phyloP scores from a whole-genome alignment of 2,797 vertebrate species.

The Sternotherus odoratus region DNA sequence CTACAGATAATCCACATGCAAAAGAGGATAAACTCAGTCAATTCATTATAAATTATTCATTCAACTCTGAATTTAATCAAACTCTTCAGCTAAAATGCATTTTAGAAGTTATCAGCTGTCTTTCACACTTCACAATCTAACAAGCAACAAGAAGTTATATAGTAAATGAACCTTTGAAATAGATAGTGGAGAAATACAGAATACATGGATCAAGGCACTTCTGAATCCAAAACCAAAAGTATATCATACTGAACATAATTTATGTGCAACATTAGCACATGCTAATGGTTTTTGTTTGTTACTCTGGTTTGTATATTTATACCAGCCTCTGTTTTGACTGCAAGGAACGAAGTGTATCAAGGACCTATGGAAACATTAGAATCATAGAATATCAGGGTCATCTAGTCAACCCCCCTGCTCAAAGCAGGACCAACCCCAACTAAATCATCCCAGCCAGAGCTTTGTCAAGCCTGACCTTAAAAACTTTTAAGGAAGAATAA shows the following conservation, averaged over 20 bases:
- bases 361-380: neutral
- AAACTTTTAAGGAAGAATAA: too few species aligned
- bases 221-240: neutral
- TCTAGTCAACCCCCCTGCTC: too few species aligned
- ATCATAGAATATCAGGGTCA: too few species aligned
- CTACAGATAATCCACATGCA: neutral
- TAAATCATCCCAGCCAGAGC: too few species aligned
- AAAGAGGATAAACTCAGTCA: neutral
- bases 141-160: neutral
- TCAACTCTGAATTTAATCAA: neutral
- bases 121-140: neutral
- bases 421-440: too few species aligned
- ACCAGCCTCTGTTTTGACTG: neutral
- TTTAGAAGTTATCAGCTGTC: fast-evolving
- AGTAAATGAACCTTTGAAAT: neutral
- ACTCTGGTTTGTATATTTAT: fast-evolving
- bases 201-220: neutral
- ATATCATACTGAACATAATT: neutral
- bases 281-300: neutral
- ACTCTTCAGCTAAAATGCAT: neutral
- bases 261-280: neutral
- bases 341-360: neutral
- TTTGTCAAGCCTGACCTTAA: too few species aligned
- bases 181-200: neutral
- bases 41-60: neutral